Conservation (phyloP, 2,797 vertebrate species). For the Neopelma chrysocephalum region DNA sequence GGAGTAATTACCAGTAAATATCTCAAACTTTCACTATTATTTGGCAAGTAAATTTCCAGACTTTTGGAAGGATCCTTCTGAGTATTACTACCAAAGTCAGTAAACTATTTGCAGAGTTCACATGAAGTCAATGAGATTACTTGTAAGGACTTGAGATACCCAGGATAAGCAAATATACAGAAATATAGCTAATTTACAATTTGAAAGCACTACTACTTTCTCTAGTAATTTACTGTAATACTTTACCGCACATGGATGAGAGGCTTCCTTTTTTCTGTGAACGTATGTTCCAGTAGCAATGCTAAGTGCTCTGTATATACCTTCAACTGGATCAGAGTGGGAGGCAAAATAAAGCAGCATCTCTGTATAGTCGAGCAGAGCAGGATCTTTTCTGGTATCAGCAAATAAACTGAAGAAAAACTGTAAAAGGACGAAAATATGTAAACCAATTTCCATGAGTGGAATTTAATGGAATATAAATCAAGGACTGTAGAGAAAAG, state of each 20-base stretch:
- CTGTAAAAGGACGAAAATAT: constrained; percentile 65
- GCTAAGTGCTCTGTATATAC: constrained; percentile 87
- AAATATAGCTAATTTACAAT: background rate
- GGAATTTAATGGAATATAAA: background rate
- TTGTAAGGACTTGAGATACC: background rate
- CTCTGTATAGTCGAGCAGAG: constrained; percentile 80
- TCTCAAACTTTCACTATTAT: background rate
- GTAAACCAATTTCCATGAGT: background rate
- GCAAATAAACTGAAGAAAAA: constrained; percentile 90
- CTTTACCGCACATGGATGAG: constrained; percentile 32
- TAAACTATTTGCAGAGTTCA: background rate
- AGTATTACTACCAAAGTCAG: background rate
- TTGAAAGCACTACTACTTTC: background rate
- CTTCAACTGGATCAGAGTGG: constrained; percentile 80
- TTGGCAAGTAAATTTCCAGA: background rate
- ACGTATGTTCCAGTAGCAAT: constrained; percentile 76
- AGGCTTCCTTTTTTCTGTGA: constrained; percentile 21
- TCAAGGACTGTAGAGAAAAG: background rate
- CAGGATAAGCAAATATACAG: background rate
- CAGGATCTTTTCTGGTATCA: constrained; percentile 67
- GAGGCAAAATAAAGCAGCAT: constrained; percentile 89
- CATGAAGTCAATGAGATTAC: background rate
- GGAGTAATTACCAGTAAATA: background rate
- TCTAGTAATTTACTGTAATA: background rate
- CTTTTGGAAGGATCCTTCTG: background rate